Base-by-base conservation (phyloP, 2,113 vertebrate genomes). In the Alethe castanea region DNA sequence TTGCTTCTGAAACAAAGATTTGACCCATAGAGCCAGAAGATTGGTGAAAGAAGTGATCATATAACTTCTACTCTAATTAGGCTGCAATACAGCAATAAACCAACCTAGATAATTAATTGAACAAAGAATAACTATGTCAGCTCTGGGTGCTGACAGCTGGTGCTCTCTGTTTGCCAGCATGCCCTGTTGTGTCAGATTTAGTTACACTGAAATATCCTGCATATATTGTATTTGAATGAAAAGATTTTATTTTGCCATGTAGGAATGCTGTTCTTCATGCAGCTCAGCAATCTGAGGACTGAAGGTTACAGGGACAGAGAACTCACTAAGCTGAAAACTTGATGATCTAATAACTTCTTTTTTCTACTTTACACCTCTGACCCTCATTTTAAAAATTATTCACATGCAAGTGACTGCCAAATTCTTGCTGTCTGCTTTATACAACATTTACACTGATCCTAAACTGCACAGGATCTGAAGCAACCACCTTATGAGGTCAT, bases 81-180 rank as follows among this genome's bases (percentile, higher is more conserved):
- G 45, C 53, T 76, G 44, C 20, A 52, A 28, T 29, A 65, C 17
- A 87, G 11, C 85, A 82, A n/a, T 57, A 62, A 85, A 87, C 45
- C 74, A 82, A 93, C 88, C 87, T 85, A 80, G 62, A 45, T 93
- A 92, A 97, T 95, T 94, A 96, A 80, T 40, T 61, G 85, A 96
- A 93, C 36, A 88, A 84, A 80, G 61, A 89, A 44, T 44, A 92
- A 81, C 48, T n/a, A 9, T 76, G 78, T 90, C 66, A 87, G 53
- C 28, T 93, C 48, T 80, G 61, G 82, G 66, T 60, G 53, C 66
- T 77, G 81, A 93, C 94, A 96, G 88, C 90, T 95, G 81, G 92
- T 96, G 50, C 56, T 71, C 84, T 64, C 45, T 83, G 61, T 93
- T 94, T 96, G 79, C 92, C 90, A 95, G 44, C 78, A 64, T 69